These are phyloP conservation scores for Bergia sp. DNA, from an alignment of 92 coral and sea anemone species.

Conservation along the genomic window DNA sequence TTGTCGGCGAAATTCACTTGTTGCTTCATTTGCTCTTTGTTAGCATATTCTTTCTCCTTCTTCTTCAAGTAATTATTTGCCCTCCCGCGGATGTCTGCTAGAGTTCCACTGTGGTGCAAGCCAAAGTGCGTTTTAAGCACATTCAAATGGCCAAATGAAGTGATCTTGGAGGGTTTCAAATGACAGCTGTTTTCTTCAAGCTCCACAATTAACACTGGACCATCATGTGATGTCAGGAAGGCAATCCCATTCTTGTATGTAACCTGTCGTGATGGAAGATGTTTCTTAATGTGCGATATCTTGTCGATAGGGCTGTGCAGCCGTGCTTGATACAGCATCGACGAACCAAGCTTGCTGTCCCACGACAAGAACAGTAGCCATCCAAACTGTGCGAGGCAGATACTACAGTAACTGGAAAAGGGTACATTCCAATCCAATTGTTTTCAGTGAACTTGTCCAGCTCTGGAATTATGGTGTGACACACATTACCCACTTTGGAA, in stretches of 20 bases:
- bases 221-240: constrained; percentile 31
- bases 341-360: constrained; percentile 35
- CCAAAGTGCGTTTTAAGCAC: too few species aligned
- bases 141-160: too few species aligned
- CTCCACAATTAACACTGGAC: constrained; percentile 40
- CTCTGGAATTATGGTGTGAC: constrained; percentile 49
- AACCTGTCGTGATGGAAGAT: constrained; percentile 35
- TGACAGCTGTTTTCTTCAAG: constrained; percentile 34
- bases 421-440: constrained; percentile 46
- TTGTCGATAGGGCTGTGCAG: constrained; percentile 48
- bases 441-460: constrained; percentile 54
- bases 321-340: constrained; percentile 46
- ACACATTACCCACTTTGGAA: constrained; percentile 33
- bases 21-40: too few species aligned
- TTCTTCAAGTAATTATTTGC: too few species aligned
- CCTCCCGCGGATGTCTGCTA: too few species aligned
- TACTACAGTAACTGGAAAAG: constrained; percentile 59
- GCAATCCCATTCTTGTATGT: background rate
- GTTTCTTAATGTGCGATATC: constrained; percentile 40
- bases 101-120: too few species aligned
- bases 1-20: too few species aligned
- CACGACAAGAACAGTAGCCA: constrained; percentile 42
- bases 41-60: too few species aligned
- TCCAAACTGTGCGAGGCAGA: constrained; percentile 30
- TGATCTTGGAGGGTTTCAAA: constrained; percentile 24